Percentiles rank a stretch among this genome's conserved stretches.
Conservation (phyloP, 2,888 invertebrate species). For the Ochropleura plecta region DNA sequence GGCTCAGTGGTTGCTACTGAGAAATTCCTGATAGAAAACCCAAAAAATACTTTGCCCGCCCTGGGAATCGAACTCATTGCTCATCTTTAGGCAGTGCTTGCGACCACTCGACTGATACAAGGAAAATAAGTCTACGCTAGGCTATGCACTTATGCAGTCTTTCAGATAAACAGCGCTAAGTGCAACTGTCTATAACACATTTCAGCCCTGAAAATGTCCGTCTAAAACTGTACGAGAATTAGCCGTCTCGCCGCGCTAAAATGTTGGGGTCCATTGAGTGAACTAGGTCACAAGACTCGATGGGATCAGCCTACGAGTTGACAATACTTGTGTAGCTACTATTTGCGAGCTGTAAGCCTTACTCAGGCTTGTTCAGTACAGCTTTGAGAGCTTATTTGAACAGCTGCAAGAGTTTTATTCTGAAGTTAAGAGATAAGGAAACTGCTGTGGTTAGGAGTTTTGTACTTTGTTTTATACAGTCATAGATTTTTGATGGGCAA, state of each 20-base stretch:
- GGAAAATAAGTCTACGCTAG: neutral
- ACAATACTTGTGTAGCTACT: conserved; percentile 48
- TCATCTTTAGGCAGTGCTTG: neutral
- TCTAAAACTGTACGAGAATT: conserved; percentile 33
- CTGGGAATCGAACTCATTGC: neutral
- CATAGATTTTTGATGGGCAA: neutral
- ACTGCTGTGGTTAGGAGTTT: conserved; percentile 5
- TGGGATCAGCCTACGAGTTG: conserved; percentile 45
- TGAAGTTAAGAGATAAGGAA: conserved; percentile 20
- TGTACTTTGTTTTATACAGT: neutral
- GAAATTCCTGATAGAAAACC: no score
- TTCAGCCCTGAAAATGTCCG: conserved; percentile 31
- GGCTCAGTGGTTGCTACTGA: no score
- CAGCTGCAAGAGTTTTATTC: conserved; percentile 42
- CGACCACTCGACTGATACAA: neutral
- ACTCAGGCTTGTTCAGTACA: conserved; percentile 33
- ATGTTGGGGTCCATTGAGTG: conserved; percentile 44
- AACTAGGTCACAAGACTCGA: conserved; percentile 55
- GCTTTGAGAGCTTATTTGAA: conserved; percentile 53
- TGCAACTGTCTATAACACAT: neutral
- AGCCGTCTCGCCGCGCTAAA: conserved; percentile 33
- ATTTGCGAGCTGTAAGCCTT: conserved; percentile 48
- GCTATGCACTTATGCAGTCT: neutral
- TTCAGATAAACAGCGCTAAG: neutral
- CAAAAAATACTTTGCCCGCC: no score